phyloP scores from a whole-genome alignment of 2,113 vertebrate species.

The Ginglymostoma cirratum region DNA sequence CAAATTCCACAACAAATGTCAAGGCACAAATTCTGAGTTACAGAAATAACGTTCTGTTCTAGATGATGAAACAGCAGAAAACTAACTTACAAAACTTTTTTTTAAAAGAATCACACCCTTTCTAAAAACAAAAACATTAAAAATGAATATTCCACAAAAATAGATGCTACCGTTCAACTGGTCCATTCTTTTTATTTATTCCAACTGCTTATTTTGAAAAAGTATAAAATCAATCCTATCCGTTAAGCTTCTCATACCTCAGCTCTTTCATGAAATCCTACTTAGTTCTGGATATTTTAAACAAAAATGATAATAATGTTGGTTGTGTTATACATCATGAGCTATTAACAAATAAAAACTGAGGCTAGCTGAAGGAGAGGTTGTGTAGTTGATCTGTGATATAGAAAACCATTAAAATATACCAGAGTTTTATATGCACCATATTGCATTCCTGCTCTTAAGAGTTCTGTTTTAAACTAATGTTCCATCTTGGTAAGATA shows the following conservation, averaged over 20 bases:
- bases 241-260: not conserved
- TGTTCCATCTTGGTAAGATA: constrained; percentile 10
- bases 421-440: constrained; percentile 2
- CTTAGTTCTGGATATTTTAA: not conserved
- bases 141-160: constrained; percentile 21
- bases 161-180: constrained; percentile 16
- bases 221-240: constrained; percentile 16
- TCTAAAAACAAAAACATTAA: not conserved
- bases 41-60: not conserved
- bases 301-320: not conserved
- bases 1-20: constrained; percentile 7
- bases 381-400: not conserved
- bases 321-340: not conserved
- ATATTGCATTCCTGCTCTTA: constrained; percentile 21
- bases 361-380: constrained; percentile 5
- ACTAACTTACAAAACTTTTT: not conserved
- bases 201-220: not conserved
- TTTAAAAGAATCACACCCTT: not conserved
- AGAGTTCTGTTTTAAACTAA: not conserved
- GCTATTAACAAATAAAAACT: not conserved
- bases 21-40: constrained; percentile 36
- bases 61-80: not conserved
- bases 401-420: not conserved
- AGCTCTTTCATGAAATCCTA: constrained; percentile 1
- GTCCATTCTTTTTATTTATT: not conserved